These are phyloP conservation scores for Vanessa atalanta DNA, from an alignment of 1,140 invertebrate species.

Conservation along the genomic window DNA sequence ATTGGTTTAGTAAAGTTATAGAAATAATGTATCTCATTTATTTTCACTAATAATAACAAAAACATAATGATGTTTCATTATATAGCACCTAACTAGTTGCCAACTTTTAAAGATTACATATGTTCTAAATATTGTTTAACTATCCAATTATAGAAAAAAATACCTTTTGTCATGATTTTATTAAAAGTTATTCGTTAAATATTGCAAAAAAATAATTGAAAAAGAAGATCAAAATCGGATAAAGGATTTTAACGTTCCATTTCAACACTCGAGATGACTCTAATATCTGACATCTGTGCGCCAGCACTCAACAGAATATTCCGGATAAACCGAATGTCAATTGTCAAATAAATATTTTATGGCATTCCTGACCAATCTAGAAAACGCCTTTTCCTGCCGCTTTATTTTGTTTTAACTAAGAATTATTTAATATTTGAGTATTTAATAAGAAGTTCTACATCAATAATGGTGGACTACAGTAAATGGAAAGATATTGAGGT, in stretches of 20 bases:
- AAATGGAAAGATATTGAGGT: conserved; percentile 98
- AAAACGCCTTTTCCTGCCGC: neutral
- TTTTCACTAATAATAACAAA: too few relatives aligned
- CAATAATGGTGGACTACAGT: conserved; percentile 94
- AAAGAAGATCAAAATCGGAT: neutral
- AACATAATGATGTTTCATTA: too few relatives aligned
- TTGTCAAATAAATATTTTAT: conserved; percentile 9
- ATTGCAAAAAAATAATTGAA: too few relatives aligned
- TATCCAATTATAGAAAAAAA: too few relatives aligned
- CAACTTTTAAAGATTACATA: too few relatives aligned
- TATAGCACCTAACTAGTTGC: too few relatives aligned
- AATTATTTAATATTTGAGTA: neutral
- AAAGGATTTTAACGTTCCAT: neutral
- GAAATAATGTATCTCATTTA: too few relatives aligned
- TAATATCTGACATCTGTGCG: neutral
- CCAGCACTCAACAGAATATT: conserved; percentile 11
- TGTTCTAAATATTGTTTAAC: too few relatives aligned
- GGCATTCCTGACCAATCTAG: conserved; percentile 6
- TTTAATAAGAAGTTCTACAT: conserved; percentile 11
- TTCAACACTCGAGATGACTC: neutral
- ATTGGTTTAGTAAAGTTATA: too few relatives aligned
- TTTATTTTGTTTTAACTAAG: neutral
- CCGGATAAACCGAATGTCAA: conserved; percentile 1
- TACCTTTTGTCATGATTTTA: too few relatives aligned
- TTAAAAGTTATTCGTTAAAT: too few relatives aligned